Evolutionary conservation across 2,113 vertebrate species (phyloP).

Genomic region (Hucho hucho): DNA sequence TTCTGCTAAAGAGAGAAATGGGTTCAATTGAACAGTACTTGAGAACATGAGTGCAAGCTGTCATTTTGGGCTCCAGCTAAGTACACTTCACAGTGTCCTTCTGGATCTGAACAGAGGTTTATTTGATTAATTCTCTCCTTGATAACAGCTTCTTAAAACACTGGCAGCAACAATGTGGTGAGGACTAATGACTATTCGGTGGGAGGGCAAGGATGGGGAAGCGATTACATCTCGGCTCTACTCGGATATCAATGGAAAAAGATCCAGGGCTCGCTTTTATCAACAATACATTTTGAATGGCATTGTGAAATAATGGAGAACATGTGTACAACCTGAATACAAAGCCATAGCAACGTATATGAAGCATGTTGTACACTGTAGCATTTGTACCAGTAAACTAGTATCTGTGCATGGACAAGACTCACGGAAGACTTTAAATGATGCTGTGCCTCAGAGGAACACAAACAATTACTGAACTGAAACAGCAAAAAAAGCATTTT

Average conservation of each 20-base stretch:
- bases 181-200: not conserved
- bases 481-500: not conserved
- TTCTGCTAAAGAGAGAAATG: slow-evolving; percentile 4
- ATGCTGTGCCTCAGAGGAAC: too few species aligned
- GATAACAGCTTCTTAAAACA: slow-evolving; percentile 22
- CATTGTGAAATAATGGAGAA: not conserved
- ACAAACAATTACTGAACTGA: not conserved
- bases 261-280: not conserved
- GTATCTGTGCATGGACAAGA: too few species aligned
- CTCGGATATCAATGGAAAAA: not conserved
- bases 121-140: slow-evolving; percentile 8
- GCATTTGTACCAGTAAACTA: too few species aligned
- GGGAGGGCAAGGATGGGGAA: not conserved
- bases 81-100: slow-evolving; percentile 4
- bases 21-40: not conserved
- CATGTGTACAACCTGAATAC: not conserved
- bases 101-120: slow-evolving; percentile 11
- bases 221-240: slow-evolving; percentile 4
- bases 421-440: too few species aligned
- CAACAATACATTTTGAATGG: not conserved
- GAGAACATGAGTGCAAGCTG: slow-evolving; percentile 4
- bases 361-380: not conserved
- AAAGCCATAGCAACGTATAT: not conserved
- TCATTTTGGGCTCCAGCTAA: slow-evolving; percentile 16
- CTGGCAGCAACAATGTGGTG: slow-evolving; percentile 4